Conservation (phyloP, 1,140 invertebrate genomes). For the Zaprionus lachaisei region DNA sequence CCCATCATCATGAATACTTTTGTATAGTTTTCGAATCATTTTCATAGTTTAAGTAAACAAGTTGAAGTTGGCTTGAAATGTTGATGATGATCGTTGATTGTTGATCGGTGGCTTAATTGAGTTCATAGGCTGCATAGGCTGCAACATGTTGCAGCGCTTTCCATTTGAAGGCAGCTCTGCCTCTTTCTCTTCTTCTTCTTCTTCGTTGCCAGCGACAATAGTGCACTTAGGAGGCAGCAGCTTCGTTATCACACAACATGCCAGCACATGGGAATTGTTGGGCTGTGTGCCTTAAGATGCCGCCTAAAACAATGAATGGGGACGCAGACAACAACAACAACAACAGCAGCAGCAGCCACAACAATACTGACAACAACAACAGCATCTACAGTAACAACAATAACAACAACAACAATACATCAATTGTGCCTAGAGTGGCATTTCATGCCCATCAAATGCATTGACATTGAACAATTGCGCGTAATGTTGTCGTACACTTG, state of each 20-base stretch:
- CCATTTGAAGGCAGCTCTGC: conserved; percentile 5
- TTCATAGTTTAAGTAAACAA: conserved; percentile 45
- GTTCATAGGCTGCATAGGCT: conserved; percentile 59
- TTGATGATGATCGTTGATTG: neutral
- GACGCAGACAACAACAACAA: conserved; percentile 25
- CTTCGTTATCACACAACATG: conserved; percentile 81
- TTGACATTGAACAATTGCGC: conserved; percentile 83
- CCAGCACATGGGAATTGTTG: conserved; percentile 79
- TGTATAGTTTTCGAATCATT: conserved; percentile 28
- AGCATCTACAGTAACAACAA: conserved; percentile 19
- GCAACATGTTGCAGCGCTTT: conserved; percentile 39
- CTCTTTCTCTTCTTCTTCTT: conserved; percentile 1
- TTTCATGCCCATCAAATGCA: conserved; percentile 83
- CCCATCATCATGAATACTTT: conserved; percentile 49
- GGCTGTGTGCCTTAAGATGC: conserved; percentile 41
- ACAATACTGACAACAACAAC: conserved; percentile 25
- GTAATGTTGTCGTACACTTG: conserved; percentile 83
- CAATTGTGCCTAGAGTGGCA: conserved; percentile 55
- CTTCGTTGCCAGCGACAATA: conserved; percentile 51
- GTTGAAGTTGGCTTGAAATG: conserved; percentile 31
- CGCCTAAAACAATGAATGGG: conserved; percentile 71
- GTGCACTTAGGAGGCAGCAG: conserved; percentile 47
- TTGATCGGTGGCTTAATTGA: conserved; percentile 65
- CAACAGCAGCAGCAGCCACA: conserved; percentile 27
- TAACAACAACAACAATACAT: conserved; percentile 57